phyloP scores from a whole-genome alignment of 2,113 vertebrate genomes.

The Phocoena phocoena region DNA sequence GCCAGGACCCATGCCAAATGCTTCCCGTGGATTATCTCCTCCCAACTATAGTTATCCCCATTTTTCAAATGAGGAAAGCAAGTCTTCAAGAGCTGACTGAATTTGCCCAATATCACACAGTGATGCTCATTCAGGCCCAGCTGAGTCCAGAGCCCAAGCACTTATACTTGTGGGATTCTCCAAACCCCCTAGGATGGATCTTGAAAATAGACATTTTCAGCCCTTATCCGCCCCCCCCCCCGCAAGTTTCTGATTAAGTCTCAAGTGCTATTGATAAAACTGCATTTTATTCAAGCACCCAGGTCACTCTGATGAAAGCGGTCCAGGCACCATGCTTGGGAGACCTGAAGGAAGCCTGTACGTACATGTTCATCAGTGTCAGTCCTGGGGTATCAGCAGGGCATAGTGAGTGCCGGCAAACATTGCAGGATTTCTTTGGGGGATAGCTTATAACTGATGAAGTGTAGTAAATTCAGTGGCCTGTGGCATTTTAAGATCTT shows the following conservation, averaged over 20 bases:
- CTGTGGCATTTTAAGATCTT: not conserved
- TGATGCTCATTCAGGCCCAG: not conserved
- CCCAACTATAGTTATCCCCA: slow-evolving; percentile 47
- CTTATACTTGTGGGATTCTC: not conserved
- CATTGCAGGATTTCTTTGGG: accelerated
- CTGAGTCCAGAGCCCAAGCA: not conserved
- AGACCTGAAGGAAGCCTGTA: not conserved
- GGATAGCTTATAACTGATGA: no score
- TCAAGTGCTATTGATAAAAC: not conserved
- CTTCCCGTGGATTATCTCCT: slow-evolving; percentile 16
- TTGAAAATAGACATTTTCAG: not conserved
- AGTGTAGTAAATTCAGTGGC: not conserved
- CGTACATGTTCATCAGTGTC: not conserved
- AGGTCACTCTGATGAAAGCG: not conserved
- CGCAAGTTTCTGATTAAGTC: not conserved
- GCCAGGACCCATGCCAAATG: slow-evolving; percentile 40
- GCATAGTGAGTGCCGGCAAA: not conserved
- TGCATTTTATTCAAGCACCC: not conserved
- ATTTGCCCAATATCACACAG: not conserved
- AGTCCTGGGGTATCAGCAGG: not conserved
- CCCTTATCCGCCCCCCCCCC: not conserved
- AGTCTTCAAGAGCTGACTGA: not conserved
- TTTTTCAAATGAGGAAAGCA: slow-evolving; percentile 40
- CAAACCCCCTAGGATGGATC: not conserved
- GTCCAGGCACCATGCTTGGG: accelerated